phyloP scores from a whole-genome alignment of 2,888 invertebrate species.

The Heliconius aoede region DNA sequence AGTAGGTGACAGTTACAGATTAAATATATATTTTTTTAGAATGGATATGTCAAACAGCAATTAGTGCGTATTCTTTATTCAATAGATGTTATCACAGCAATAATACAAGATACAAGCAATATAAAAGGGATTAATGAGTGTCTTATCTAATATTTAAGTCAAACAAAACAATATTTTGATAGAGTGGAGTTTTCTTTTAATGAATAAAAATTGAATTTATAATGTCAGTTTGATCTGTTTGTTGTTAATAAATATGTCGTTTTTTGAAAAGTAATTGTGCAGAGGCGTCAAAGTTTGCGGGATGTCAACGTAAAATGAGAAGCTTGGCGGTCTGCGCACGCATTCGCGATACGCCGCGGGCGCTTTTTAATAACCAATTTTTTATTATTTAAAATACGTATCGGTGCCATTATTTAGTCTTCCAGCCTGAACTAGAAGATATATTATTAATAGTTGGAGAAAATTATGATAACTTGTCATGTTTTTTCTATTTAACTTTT shows the following conservation, averaged over 20 bases:
- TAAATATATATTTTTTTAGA: constrained; percentile 11
- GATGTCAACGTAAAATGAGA: constrained; percentile 58
- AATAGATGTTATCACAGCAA: constrained; percentile 57
- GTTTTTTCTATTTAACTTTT: constrained; percentile 11
- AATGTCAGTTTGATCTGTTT: constrained; percentile 5
- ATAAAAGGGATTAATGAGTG: constrained; percentile 66
- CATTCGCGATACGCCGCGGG: constrained; percentile 49
- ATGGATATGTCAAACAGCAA: constrained; percentile 44
- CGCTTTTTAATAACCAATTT: constrained; percentile 55
- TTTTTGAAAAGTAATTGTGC: constrained; percentile 18
- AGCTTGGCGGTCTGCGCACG: constrained; percentile 45
- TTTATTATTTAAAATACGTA: constrained; percentile 52
- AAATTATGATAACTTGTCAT: constrained; percentile 36
- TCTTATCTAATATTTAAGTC: constrained; percentile 41
- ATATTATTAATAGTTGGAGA: constrained; percentile 45
- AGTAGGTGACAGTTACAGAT: not conserved
- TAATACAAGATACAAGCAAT: constrained; percentile 63
- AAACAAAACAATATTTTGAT: constrained; percentile 15
- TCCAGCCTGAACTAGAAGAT: constrained; percentile 44
- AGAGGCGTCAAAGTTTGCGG: constrained; percentile 54
- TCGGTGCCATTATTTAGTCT: constrained; percentile 48
- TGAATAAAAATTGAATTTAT: not conserved
- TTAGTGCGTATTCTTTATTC: constrained; percentile 46
- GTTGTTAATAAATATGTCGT: constrained; percentile 14
- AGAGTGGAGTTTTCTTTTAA: not conserved